A percentile compares a stretch with the other conserved stretches of the same genome.
These are phyloP conservation scores for Geotria australis DNA, from an alignment of 2,797 vertebrate genomes.

Conservation along the genomic window DNA sequence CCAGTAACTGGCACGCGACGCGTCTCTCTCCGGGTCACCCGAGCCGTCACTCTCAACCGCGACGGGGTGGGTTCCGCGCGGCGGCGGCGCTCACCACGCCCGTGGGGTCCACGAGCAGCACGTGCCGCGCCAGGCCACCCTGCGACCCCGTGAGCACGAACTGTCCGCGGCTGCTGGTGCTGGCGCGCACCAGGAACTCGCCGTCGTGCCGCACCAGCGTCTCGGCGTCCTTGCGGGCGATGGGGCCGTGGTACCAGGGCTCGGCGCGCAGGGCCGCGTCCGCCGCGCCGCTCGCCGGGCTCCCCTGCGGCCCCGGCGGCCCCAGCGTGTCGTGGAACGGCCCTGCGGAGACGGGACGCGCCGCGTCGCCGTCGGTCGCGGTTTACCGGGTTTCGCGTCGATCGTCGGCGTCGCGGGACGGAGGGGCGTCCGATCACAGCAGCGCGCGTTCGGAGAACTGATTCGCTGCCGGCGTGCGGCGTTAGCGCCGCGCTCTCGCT, in stretches of 20 bases:
- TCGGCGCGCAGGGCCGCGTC: slow-evolving; percentile 61
- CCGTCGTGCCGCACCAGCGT: slow-evolving; percentile 50
- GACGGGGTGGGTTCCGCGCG: too few species aligned
- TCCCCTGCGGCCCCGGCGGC: slow-evolving; percentile 14
- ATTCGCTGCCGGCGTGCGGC: too few species aligned
- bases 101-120: slow-evolving; percentile 77
- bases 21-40: too few species aligned
- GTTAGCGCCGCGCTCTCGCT: too few species aligned
- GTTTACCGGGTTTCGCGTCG: too few species aligned
- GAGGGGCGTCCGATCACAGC: too few species aligned
- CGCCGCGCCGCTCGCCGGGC: slow-evolving; percentile 20
- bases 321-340: slow-evolving; percentile 72
- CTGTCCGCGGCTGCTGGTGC: slow-evolving; percentile 66
- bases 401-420: too few species aligned
- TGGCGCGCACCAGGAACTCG: slow-evolving; percentile 82
- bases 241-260: slow-evolving; percentile 68
- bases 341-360: slow-evolving; percentile 14
- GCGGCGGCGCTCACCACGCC: slow-evolving; percentile 45
- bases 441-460: too few species aligned
- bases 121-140: slow-evolving; percentile 61
- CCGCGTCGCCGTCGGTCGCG: too few species aligned
- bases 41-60: too few species aligned
- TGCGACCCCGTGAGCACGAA: slow-evolving; percentile 82
- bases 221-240: slow-evolving; percentile 59
- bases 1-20: too few species aligned